These are phyloP conservation scores for Mimumesa dahlbomi DNA, from an alignment of 2,888 invertebrate genomes.

Conservation along the genomic window DNA sequence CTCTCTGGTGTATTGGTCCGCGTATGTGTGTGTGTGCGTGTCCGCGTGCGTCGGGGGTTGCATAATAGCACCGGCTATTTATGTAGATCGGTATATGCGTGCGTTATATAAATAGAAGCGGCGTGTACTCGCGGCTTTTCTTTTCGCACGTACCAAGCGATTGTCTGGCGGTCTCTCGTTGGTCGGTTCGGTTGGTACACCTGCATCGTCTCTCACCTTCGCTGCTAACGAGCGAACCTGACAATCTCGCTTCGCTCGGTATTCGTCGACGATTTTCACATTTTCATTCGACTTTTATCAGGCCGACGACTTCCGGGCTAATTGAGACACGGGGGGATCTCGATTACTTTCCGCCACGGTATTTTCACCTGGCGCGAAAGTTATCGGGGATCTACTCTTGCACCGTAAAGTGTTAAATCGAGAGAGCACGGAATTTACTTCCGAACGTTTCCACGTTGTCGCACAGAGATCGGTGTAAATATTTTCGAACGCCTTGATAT, in stretches of 20 bases:
- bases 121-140: constrained; percentile 45
- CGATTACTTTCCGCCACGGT: too few species aligned
- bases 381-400: too few species aligned
- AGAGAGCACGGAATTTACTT: too few species aligned
- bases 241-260: background rate
- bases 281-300: too few species aligned
- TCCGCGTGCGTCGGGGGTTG: constrained; percentile 39
- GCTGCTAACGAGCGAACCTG: background rate
- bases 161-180: constrained; percentile 37
- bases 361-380: too few species aligned
- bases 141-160: constrained; percentile 46
- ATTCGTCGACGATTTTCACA: too few species aligned
- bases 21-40: constrained; percentile 5
- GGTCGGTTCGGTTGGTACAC: background rate
- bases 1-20: background rate
- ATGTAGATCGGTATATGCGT: constrained; percentile 60
- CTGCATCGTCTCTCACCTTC: background rate
- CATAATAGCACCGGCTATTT: constrained; percentile 62
- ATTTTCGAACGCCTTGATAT: too few species aligned
- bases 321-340: too few species aligned
- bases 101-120: constrained; percentile 64
- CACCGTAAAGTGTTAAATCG: too few species aligned
- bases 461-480: too few species aligned
- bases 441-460: too few species aligned
- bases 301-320: too few species aligned